Percentiles rank a stretch among this genome's conserved stretches.
Evolutionary conservation across 2,888 invertebrate species (phyloP).

Genomic region (Heterodera filipjevi): DNA sequence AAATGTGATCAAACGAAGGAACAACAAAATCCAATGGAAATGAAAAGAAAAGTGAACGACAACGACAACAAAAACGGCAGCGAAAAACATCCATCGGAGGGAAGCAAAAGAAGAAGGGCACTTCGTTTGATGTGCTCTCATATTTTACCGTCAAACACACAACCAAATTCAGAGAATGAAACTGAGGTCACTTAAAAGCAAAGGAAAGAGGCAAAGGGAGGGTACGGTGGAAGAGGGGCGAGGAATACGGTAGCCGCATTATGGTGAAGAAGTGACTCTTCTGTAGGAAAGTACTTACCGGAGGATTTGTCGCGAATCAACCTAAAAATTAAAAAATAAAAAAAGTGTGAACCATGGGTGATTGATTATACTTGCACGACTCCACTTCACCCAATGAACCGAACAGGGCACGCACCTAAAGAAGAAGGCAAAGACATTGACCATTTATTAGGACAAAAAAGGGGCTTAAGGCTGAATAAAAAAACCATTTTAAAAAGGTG

Average conservation of each 20-base stretch:
- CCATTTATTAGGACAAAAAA: too few species aligned
- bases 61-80: not conserved
- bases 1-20: not conserved
- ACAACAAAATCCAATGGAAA: not conserved
- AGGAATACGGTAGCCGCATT: not conserved
- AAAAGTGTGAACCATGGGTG: not conserved
- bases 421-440: not conserved
- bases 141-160: not conserved
- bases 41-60: not conserved
- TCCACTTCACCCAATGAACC: constrained; percentile 98
- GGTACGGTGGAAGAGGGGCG: not conserved
- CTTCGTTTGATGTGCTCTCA: not conserved
- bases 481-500: too few species aligned
- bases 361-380: constrained; percentile 79
- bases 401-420: constrained; percentile 85
- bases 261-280: not conserved
- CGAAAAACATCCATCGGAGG: not conserved
- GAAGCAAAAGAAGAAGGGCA: not conserved
- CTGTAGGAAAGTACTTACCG: constrained; percentile 69
- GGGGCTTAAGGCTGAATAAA: too few species aligned
- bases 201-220: not conserved
- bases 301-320: constrained; percentile 97
- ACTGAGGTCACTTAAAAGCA: not conserved
- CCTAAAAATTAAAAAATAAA: constrained; percentile 44
- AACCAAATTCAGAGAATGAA: not conserved